Conservation (phyloP, 2,113 vertebrate genomes). For the Python bivittatus region DNA sequence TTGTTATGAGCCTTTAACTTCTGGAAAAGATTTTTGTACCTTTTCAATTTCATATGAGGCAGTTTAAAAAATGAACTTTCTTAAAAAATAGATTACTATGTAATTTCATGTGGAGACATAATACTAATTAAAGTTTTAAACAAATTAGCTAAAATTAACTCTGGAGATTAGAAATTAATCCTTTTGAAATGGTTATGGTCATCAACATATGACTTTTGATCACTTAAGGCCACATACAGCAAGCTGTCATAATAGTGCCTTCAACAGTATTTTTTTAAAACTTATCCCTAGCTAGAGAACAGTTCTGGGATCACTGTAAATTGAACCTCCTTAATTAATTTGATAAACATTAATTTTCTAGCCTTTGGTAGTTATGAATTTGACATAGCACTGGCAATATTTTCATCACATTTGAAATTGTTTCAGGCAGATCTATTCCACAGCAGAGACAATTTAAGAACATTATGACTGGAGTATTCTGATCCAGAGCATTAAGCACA, state of each 20-base stretch:
- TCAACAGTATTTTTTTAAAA: background rate
- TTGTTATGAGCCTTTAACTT: conserved; percentile 40
- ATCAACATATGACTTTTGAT: background rate
- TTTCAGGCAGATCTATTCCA: background rate
- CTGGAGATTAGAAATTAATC: conserved; percentile 24
- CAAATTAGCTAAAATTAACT: conserved; percentile 32
- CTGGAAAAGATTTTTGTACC: conserved; percentile 42
- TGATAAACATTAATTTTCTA: background rate
- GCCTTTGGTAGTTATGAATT: conserved; percentile 15
- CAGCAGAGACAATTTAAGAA: background rate
- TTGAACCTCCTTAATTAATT: conserved; percentile 29
- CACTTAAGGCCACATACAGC: conserved; percentile 2
- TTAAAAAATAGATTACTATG: conserved; percentile 20
- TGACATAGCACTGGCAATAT: conserved; percentile 7
- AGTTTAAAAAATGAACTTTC: conserved; percentile 33
- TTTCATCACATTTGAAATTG: background rate
- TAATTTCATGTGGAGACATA: conserved; percentile 37
- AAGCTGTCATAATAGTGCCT: background rate
- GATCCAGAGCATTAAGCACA: background rate
- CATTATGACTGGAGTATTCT: background rate
- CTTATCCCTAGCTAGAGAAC: background rate
- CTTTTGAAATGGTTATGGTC: conserved; percentile 11
- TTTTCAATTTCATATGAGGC: conserved; percentile 45
- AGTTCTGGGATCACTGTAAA: background rate
- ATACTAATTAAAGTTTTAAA: conserved; percentile 46